These are phyloP conservation scores for Epinephelus malabaricus DNA, from an alignment of 2,797 vertebrate genomes.

Conservation along the genomic window DNA sequence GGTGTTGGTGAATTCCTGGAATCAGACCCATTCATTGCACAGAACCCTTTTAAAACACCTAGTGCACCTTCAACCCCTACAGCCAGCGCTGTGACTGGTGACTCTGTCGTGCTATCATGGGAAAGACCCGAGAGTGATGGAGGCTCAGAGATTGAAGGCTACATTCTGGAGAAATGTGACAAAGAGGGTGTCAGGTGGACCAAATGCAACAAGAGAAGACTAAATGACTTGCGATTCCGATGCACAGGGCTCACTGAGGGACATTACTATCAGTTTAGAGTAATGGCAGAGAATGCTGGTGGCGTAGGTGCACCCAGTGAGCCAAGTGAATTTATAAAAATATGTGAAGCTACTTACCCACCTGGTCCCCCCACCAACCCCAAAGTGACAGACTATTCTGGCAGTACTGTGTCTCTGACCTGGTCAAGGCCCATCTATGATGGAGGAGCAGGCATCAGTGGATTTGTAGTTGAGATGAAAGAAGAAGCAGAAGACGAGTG, in stretches of 20 bases:
- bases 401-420: conserved; percentile 91
- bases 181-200: conserved; percentile 98
- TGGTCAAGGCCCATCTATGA: conserved; percentile 98
- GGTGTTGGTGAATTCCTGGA: conserved; percentile 97
- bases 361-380: conserved; percentile 96
- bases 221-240: conserved; percentile 95
- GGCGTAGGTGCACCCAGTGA: conserved; percentile 93
- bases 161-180: conserved; percentile 96
- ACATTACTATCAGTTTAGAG: conserved; percentile 96
- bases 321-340: conserved; percentile 92
- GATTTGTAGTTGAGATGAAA: conserved; percentile 94
- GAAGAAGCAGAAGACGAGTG: conserved; percentile 92
- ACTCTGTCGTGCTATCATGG: conserved; percentile 94
- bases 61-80: conserved; percentile 92
- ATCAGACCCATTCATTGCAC: conserved; percentile 92
- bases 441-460: conserved; percentile 92
- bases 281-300: conserved; percentile 95
- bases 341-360: conserved; percentile 94
- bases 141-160: conserved; percentile 94
- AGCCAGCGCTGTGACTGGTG: conserved; percentile 89
- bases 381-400: conserved; percentile 92
- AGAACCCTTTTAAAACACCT: conserved; percentile 94
- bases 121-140: conserved; percentile 95
- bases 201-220: conserved; percentile 94
- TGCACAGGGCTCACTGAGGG: conserved; percentile 92